Evolutionary conservation across 2,888 invertebrate species (phyloP).

Genomic region (Alloscopus bannaensis): DNA sequence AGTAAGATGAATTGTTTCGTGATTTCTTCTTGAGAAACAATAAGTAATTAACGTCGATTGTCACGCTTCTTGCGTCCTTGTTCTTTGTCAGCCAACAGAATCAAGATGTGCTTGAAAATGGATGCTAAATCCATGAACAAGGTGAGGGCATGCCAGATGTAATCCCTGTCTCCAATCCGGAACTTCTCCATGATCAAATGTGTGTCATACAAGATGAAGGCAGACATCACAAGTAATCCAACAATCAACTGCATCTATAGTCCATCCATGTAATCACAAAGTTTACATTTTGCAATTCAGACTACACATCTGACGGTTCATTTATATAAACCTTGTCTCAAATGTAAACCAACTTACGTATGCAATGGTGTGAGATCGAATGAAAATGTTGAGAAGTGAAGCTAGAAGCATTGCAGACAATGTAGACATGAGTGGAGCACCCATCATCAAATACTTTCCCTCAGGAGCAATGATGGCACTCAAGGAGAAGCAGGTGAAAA

Average conservation of each 20-base stretch:
- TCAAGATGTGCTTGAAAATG: conserved; percentile 92
- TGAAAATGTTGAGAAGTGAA: conserved; percentile 89
- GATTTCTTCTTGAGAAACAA: too few species aligned
- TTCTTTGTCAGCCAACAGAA: conserved; percentile 92
- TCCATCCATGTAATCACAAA: too few species aligned
- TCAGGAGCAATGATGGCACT: conserved; percentile 91
- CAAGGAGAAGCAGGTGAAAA: conserved; percentile 92
- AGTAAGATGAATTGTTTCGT: too few species aligned
- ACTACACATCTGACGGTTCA: conserved; percentile 1
- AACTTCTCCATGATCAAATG: conserved; percentile 94
- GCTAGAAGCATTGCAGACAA: conserved; percentile 87
- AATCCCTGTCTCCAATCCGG: conserved; percentile 93
- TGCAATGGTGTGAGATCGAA: conserved; percentile 87
- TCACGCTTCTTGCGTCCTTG: conserved; percentile 64
- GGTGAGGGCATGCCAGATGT: conserved; percentile 91
- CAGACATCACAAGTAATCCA: conserved; percentile 93
- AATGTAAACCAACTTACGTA: conserved; percentile 79
- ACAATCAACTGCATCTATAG: conserved; percentile 88
- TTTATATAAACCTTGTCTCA: neutral
- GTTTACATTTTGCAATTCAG: too few species aligned
- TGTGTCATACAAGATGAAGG: conserved; percentile 97
- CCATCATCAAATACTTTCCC: conserved; percentile 92
- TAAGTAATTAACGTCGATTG: conserved; percentile 65
- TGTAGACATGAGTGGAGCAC: conserved; percentile 90
- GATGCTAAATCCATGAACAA: conserved; percentile 96